A percentile compares a stretch with the other conserved stretches of the same genome.
phyloP scores from a whole-genome alignment of 1,140 invertebrate species.

The Drosophila truncata region DNA sequence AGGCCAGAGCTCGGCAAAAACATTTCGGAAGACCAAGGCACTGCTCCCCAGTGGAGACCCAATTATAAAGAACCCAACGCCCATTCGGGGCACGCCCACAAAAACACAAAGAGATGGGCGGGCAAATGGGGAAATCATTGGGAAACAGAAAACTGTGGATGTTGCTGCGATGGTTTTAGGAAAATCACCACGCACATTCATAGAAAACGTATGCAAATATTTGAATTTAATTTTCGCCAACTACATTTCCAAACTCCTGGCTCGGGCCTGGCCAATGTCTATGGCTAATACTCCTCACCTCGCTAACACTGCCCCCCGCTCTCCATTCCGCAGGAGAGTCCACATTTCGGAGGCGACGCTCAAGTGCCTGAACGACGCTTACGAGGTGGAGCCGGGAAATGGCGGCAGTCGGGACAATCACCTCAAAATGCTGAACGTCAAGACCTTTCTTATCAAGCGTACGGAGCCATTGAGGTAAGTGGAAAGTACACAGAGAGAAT shows the following conservation, averaged over 20 bases:
- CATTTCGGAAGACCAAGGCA: slow-evolving; percentile 20
- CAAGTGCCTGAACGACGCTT: slow-evolving; percentile 93
- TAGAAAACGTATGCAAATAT: slow-evolving; percentile 74
- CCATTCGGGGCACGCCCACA: slow-evolving; percentile 24
- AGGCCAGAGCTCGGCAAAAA: slow-evolving; percentile 18
- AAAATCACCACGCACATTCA: slow-evolving; percentile 72
- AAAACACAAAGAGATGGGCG: slow-evolving; percentile 37
- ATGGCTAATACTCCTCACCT: slow-evolving; percentile 12
- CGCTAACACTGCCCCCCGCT: too few species aligned
- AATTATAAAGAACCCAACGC: slow-evolving; percentile 63
- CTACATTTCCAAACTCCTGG: slow-evolving; percentile 46
- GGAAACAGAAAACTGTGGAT: slow-evolving; percentile 9
- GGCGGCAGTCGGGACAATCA: slow-evolving; percentile 94
- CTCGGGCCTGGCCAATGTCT: slow-evolving; percentile 3
- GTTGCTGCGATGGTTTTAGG: slow-evolving; percentile 17
- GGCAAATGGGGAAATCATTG: slow-evolving; percentile 24
- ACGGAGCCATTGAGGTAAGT: slow-evolving; percentile 89
- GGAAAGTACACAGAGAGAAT: slow-evolving; percentile 52
- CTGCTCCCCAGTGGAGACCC: slow-evolving; percentile 39
- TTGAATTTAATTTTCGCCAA: slow-evolving; percentile 82
- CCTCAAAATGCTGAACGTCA: slow-evolving; percentile 94
- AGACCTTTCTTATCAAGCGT: slow-evolving; percentile 96
- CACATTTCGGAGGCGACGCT: slow-evolving; percentile 96
- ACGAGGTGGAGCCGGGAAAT: slow-evolving; percentile 96
- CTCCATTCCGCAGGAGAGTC: slow-evolving; percentile 89